A percentile compares a stretch with the other conserved stretches of the same genome.
Conservation (phyloP, 1,140 invertebrate species). For the Eriosoma lanigerum region DNA sequence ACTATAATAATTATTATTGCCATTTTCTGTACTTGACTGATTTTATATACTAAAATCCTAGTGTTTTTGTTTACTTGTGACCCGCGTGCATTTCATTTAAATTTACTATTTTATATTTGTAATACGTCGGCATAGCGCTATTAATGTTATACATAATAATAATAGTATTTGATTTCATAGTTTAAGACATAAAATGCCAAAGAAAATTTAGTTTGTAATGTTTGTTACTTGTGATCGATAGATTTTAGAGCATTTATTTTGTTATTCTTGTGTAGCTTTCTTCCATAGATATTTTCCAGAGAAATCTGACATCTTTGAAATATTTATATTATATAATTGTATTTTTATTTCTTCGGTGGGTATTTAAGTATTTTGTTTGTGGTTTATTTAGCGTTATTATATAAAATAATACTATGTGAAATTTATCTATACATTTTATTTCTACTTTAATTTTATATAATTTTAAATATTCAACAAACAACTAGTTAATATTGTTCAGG, state of each 20-base stretch:
- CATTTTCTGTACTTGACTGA: slow-evolving; percentile 27
- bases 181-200: slow-evolving; percentile 34
- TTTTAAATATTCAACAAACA: too few species aligned
- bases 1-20: not conserved
- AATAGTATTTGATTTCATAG: not conserved
- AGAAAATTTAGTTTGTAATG: slow-evolving; percentile 42
- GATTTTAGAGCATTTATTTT: slow-evolving; percentile 44
- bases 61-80: not conserved
- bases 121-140: too few species aligned
- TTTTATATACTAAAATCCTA: slow-evolving; percentile 12
- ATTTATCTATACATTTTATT: too few species aligned
- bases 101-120: not conserved
- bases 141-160: too few species aligned
- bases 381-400: too few species aligned
- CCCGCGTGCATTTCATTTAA: not conserved
- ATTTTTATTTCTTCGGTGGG: slow-evolving; percentile 25
- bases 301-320: not conserved
- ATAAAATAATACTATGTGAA: too few species aligned
- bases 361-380: not conserved
- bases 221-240: slow-evolving; percentile 34
- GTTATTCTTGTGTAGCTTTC: slow-evolving; percentile 44
- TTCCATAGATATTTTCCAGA: slow-evolving; percentile 31
- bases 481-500: too few species aligned
- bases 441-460: too few species aligned
- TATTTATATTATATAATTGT: not conserved